Percentiles rank a stretch among this genome's conserved stretches.
Conservation (phyloP, 2,888 invertebrate species). For the Sicus ferrugineus region DNA sequence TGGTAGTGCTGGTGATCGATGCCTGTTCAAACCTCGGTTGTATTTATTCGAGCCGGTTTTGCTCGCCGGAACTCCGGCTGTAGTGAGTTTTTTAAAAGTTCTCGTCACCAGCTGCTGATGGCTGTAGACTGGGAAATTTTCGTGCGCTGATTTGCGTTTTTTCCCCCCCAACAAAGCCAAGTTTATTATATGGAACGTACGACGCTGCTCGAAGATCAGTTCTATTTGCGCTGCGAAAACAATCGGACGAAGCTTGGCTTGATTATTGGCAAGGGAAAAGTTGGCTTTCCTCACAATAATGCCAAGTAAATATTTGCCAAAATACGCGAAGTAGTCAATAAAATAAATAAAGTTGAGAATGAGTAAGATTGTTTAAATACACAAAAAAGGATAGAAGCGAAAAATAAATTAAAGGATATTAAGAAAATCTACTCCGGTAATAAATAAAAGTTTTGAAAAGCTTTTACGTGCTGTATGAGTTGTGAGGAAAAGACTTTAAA, state of each 20-base stretch:
- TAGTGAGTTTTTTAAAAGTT: neutral
- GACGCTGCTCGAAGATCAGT: conserved; percentile 46
- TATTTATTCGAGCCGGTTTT: neutral
- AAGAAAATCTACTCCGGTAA: too few relatives aligned
- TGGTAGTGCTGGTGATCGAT: neutral
- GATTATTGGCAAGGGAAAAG: neutral
- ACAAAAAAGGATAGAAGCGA: too few relatives aligned
- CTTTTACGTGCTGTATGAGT: too few relatives aligned
- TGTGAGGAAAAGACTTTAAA: too few relatives aligned
- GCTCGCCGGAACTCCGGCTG: neutral
- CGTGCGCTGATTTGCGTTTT: conserved; percentile 13
- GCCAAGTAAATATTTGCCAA: conserved; percentile 5
- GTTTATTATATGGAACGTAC: conserved; percentile 19
- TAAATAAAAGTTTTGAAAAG: too few relatives aligned
- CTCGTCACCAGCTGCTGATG: neutral
- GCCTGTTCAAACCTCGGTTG: neutral
- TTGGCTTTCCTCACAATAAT: neutral
- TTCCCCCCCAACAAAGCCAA: conserved; percentile 16
- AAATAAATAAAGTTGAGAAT: conserved; percentile 13
- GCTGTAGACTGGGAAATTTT: neutral
- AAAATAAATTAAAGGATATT: too few relatives aligned
- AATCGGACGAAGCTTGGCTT: conserved; percentile 49
- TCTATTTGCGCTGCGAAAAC: conserved; percentile 57
- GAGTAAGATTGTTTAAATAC: conserved; percentile 12
- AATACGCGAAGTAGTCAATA: neutral